Evolutionary conservation across 2,888 invertebrate species (phyloP).

Genomic region (Athrips mouffetella): DNA sequence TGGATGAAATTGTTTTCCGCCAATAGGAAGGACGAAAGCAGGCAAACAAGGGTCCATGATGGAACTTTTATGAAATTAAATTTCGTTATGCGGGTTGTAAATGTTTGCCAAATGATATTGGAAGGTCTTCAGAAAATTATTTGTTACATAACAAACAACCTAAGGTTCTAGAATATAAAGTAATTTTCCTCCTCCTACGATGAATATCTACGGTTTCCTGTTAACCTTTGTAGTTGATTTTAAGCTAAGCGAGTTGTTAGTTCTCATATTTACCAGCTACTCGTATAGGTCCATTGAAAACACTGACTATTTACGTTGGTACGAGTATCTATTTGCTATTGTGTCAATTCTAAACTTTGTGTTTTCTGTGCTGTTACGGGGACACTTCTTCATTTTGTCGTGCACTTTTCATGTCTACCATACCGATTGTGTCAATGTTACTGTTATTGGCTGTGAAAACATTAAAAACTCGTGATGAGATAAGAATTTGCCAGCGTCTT

Average conservation of each 20-base stretch:
- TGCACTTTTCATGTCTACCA: conserved; percentile 31
- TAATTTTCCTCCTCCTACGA: conserved; percentile 10
- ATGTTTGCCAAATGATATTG: not conserved
- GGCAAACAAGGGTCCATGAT: not conserved
- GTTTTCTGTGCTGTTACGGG: conserved; percentile 45
- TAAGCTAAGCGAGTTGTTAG: conserved; percentile 32
- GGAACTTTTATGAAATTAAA: not conserved
- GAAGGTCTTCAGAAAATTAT: not conserved
- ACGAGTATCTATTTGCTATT: conserved; percentile 31
- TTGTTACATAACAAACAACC: not conserved
- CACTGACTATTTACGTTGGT: conserved; percentile 32
- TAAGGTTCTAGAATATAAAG: conserved; percentile 10
- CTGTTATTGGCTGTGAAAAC: conserved; percentile 33
- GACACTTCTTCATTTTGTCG: conserved; percentile 44
- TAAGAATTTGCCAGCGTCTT: conserved; percentile 30
- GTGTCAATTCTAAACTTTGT: conserved; percentile 46
- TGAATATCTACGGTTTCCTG: conserved; percentile 8
- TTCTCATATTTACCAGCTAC: conserved; percentile 19
- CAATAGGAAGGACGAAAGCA: not conserved
- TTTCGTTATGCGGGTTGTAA: not conserved
- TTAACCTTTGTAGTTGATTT: conserved; percentile 40
- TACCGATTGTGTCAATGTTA: conserved; percentile 28
- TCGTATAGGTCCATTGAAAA: not conserved
- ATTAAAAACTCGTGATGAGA: conserved; percentile 30
- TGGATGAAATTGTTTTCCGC: not conserved